These are phyloP conservation scores for Hystrix cristata DNA, from an alignment of 2,113 vertebrate genomes.

Conservation along the genomic window DNA sequence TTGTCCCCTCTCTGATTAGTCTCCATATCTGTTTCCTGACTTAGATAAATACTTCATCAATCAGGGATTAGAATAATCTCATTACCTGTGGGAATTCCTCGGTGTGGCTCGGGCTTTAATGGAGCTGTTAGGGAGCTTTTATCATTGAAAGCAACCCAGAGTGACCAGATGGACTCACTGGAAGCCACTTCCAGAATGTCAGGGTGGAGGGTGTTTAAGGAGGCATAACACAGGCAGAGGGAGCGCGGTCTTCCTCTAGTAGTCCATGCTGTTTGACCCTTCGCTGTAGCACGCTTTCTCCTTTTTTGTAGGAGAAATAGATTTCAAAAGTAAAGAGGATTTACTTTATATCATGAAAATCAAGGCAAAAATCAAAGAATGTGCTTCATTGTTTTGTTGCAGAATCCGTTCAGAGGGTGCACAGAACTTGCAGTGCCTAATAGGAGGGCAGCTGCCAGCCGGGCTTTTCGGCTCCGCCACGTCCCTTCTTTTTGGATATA, in stretches of 20 bases:
- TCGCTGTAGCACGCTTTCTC: background rate
- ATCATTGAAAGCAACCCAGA: background rate
- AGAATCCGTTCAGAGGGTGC: background rate
- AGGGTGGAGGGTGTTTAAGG: background rate
- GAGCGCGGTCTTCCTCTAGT: background rate
- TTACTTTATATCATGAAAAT: background rate
- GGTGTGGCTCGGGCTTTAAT: slow-evolving; percentile 4
- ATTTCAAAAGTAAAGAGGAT: background rate
- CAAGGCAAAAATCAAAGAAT: background rate
- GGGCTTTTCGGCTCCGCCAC: background rate
- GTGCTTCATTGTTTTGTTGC: no score
- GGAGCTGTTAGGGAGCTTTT: slow-evolving; percentile 44
- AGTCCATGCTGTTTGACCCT: background rate
- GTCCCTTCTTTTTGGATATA: background rate
- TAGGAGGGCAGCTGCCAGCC: background rate
- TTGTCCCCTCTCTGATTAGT: background rate
- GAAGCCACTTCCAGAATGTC: background rate
- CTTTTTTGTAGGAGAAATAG: background rate
- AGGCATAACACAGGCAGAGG: fast-evolving
- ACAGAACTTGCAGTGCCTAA: fast-evolving
- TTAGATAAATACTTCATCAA: slow-evolving; percentile 71
- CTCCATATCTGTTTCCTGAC: slow-evolving; percentile 34
- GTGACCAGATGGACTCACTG: slow-evolving; percentile 67
- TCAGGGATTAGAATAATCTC: slow-evolving; percentile 72
- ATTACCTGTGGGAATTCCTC: slow-evolving; percentile 46